Percentiles rank a stretch among this genome's conserved stretches.
phyloP scores from a whole-genome alignment of 2,888 invertebrate genomes.

The Aproaerema taeniolella region DNA sequence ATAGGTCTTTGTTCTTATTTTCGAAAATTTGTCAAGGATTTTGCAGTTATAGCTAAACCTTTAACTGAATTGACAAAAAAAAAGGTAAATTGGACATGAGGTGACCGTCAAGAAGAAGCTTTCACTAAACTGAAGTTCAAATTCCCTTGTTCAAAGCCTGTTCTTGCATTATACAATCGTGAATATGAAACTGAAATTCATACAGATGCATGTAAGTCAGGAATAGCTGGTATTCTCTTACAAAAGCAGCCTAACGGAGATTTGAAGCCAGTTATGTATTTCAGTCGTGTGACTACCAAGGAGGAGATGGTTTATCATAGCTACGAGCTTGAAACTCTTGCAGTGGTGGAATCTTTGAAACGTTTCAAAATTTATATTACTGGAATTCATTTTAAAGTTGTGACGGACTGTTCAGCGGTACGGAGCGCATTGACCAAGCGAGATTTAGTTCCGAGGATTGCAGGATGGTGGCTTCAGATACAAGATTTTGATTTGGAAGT shows the following conservation, averaged over 20 bases:
- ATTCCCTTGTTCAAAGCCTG: conserved; percentile 23
- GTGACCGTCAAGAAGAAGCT: conserved; percentile 12
- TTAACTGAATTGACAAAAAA: conserved; percentile 22
- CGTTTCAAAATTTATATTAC: neutral
- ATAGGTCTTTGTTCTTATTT: conserved; percentile 2
- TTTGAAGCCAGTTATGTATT: conserved; percentile 26
- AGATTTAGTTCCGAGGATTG: conserved; percentile 11
- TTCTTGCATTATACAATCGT: conserved; percentile 28
- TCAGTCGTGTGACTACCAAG: conserved; percentile 25
- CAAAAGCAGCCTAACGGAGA: conserved; percentile 20
- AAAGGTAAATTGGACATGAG: conserved; percentile 21
- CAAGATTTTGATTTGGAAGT: conserved; percentile 18
- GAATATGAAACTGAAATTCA: conserved; percentile 24
- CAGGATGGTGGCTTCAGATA: conserved; percentile 20
- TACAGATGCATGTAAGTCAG: conserved; percentile 27
- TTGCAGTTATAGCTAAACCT: conserved; percentile 19
- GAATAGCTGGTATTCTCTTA: conserved; percentile 27
- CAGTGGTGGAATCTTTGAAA: conserved; percentile 10
- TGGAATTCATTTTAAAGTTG: neutral
- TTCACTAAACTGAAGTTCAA: conserved; percentile 21
- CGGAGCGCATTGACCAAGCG: conserved; percentile 7
- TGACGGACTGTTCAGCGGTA: conserved; percentile 1
- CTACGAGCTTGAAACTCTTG: conserved; percentile 35
- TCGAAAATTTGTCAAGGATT: conserved; percentile 4
- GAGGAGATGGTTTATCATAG: conserved; percentile 31